Evolutionary conservation across 1,140 invertebrate species (phyloP).

Genomic region (Gonatopus flavifemur): DNA sequence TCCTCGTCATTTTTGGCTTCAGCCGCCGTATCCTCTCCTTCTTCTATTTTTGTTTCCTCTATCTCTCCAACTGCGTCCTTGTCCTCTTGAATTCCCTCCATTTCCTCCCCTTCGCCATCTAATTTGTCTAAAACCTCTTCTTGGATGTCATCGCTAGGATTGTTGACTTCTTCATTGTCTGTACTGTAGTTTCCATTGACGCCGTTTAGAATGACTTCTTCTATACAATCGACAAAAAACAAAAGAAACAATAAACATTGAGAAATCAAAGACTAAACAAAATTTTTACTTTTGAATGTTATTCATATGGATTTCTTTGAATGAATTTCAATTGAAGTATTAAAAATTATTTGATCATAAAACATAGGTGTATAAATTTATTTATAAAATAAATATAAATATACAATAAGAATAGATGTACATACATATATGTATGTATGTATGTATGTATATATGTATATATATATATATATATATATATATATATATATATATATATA

Average conservation of each 20-base stretch:
- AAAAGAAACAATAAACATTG: slow-evolving; percentile 10
- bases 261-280: slow-evolving; percentile 10
- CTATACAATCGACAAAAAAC: slow-evolving; percentile 30
- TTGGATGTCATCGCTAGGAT: slow-evolving; percentile 20
- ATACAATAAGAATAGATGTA: too few species aligned
- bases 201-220: slow-evolving; percentile 49
- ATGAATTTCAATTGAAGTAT: too few species aligned
- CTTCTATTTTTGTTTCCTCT: slow-evolving; percentile 23
- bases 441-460: too few species aligned
- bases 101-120: slow-evolving; percentile 19
- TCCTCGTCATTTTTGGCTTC: slow-evolving; percentile 37
- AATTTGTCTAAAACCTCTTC: slow-evolving; percentile 18
- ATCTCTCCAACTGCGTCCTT: slow-evolving; percentile 30
- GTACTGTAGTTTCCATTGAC: slow-evolving; percentile 49
- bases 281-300: too few species aligned
- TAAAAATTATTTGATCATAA: too few species aligned
- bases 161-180: slow-evolving; percentile 44
- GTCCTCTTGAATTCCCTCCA: slow-evolving; percentile 18
- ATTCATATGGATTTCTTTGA: too few species aligned
- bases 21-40: slow-evolving; percentile 21
- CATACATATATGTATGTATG: too few species aligned
- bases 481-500: slow-evolving; percentile 28
- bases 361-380: too few species aligned
- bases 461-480: too few species aligned
- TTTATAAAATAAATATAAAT: too few species aligned